Percentiles rank a stretch among this genome's conserved stretches.
These are phyloP conservation scores for Lacanobia oleracea DNA, from an alignment of 2,888 invertebrate genomes.

Conservation along the genomic window DNA sequence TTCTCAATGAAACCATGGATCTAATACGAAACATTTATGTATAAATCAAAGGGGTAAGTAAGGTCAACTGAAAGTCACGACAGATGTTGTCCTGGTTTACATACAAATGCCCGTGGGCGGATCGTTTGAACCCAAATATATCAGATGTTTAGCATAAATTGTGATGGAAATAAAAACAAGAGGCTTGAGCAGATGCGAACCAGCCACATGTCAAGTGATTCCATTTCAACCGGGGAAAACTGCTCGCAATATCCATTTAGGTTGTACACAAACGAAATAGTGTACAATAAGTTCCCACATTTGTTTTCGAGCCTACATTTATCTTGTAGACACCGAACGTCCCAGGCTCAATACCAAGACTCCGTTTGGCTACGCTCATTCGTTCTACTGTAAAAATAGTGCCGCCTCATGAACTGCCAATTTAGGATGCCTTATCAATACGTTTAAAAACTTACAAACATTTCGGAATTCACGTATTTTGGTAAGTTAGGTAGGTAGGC, in stretches of 20 bases:
- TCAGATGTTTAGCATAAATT: constrained; percentile 84
- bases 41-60: constrained; percentile 70
- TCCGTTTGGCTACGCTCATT: constrained; percentile 33
- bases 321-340: constrained; percentile 45
- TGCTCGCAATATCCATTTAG: constrained; percentile 48
- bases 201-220: constrained; percentile 57
- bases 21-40: constrained; percentile 55
- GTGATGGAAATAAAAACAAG: constrained; percentile 77
- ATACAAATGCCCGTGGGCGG: constrained; percentile 79
- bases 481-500: no score
- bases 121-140: constrained; percentile 80
- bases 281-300: constrained; percentile 56
- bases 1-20: constrained; percentile 36
- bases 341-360: constrained; percentile 36
- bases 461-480: not conserved
- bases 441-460: constrained; percentile 15
- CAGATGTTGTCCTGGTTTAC: constrained; percentile 80
- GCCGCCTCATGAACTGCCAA: constrained; percentile 40
- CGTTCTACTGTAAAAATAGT: constrained; percentile 41
- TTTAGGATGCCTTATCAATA: constrained; percentile 24
- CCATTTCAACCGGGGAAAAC: constrained; percentile 43
- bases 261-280: constrained; percentile 36
- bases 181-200: constrained; percentile 67
- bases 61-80: constrained; percentile 71
- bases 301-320: constrained; percentile 60